Percentiles rank a stretch among this genome's conserved stretches.
Evolutionary conservation across 2,113 vertebrate genomes (phyloP).

Genomic region (Theropithecus gelada): DNA sequence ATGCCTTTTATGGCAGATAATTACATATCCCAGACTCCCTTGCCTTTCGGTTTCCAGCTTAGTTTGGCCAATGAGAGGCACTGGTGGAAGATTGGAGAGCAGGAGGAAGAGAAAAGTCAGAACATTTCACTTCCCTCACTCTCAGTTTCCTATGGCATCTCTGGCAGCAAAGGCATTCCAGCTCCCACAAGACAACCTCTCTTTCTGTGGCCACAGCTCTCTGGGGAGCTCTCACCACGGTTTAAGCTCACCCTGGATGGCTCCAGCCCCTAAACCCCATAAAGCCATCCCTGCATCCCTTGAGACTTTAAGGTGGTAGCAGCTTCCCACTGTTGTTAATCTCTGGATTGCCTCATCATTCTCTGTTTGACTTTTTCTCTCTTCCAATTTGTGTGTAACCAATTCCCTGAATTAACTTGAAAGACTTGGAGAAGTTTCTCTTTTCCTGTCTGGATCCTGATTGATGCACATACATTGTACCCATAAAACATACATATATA

Average conservation of each 20-base stretch:
- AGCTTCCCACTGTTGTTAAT: neutral
- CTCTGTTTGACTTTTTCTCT: neutral
- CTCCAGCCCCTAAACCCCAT: neutral
- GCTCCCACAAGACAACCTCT: neutral
- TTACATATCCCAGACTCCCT: slow-evolving; percentile 36
- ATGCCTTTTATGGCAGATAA: neutral
- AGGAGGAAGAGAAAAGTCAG: neutral
- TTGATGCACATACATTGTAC: neutral
- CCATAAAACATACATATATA: neutral
- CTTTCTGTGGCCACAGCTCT: neutral
- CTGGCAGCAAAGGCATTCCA: neutral
- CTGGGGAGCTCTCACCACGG: neutral
- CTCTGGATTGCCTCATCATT: neutral
- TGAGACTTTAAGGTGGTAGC: neutral
- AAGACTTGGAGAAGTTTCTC: slow-evolving; percentile 52
- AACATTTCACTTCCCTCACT: neutral
- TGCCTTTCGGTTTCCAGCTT: slow-evolving; percentile 1
- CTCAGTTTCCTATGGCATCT: neutral
- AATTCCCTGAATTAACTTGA: slow-evolving; percentile 49
- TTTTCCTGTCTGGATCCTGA: slow-evolving; percentile 33
- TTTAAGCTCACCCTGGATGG: neutral
- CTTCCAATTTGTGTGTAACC: slow-evolving; percentile 18
- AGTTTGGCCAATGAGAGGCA: slow-evolving; percentile 15
- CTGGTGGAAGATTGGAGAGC: neutral
- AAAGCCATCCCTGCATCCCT: neutral